These are phyloP conservation scores for Tilapia sparmanii DNA, from an alignment of 2,113 vertebrate genomes.

Conservation along the genomic window DNA sequence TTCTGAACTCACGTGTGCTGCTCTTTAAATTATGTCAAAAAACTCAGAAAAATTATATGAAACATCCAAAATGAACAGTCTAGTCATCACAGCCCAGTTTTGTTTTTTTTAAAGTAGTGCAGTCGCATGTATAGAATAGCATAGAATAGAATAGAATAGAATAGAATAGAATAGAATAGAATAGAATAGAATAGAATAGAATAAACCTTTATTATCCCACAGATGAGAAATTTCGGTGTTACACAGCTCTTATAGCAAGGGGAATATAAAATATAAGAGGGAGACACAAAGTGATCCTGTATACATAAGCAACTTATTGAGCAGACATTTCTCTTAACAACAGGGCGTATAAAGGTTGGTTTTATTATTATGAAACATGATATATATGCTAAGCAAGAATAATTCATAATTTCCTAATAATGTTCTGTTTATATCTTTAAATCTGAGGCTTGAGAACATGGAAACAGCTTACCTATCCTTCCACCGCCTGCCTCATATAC, in stretches of 20 bases:
- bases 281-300: not conserved
- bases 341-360: not conserved
- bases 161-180: too few relatives aligned
- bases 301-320: not conserved
- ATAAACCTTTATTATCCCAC: not conserved
- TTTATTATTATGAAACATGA: not conserved
- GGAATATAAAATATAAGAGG: not conserved
- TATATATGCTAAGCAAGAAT: not conserved
- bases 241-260: fast-evolving
- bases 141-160: not conserved
- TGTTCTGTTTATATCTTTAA: not conserved
- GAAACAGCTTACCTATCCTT: not conserved
- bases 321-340: not conserved
- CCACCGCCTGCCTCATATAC: not conserved
- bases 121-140: not conserved
- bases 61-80: not conserved
- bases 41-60: not conserved
- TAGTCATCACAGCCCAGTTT: not conserved
- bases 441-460: not conserved
- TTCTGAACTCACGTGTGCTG: not conserved
- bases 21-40: not conserved
- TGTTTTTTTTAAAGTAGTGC: not conserved
- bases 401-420: not conserved
- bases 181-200: not conserved
- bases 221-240: fast-evolving